Conservation (phyloP, 37 sponge, comb jelly and placozoan species). For the Haliclona indistincta region DNA sequence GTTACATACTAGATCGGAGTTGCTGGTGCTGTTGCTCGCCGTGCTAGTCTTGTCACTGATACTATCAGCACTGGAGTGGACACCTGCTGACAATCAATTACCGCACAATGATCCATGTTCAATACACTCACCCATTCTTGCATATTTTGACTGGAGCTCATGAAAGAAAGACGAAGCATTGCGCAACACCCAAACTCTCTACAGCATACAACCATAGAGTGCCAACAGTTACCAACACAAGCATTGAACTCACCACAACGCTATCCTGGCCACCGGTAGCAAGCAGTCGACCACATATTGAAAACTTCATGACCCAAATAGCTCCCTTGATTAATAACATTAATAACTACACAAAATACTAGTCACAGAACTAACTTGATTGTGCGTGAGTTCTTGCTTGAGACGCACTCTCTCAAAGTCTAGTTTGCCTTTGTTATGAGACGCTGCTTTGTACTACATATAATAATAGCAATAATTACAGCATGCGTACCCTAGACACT, state of each 20-base stretch:
- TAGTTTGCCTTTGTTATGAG: conserved; percentile 63
- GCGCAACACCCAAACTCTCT: conserved; percentile 85
- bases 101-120: background rate
- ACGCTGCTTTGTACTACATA: conserved; percentile 70
- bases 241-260: conserved; percentile 61
- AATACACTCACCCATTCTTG: conserved; percentile 48
- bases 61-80: conserved; percentile 67
- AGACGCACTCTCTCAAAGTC: conserved; percentile 70
- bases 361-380: background rate
- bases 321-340: conserved; percentile 50
- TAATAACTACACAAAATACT: background rate
- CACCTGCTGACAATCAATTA: conserved; percentile 28
- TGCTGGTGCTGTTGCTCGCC: conserved; percentile 25
- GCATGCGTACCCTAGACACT: background rate
- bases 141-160: conserved; percentile 75
- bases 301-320: conserved; percentile 85
- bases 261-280: conserved; percentile 90
- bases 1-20: background rate
- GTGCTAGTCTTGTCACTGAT: conserved; percentile 54
- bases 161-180: conserved; percentile 71
- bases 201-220: background rate
- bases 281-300: conserved; percentile 79
- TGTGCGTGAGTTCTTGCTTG: conserved; percentile 69
- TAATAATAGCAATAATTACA: background rate
- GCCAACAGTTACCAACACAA: background rate